Conservation (phyloP, 2,888 invertebrate genomes). For the Hirtodrosophila confusa region DNA sequence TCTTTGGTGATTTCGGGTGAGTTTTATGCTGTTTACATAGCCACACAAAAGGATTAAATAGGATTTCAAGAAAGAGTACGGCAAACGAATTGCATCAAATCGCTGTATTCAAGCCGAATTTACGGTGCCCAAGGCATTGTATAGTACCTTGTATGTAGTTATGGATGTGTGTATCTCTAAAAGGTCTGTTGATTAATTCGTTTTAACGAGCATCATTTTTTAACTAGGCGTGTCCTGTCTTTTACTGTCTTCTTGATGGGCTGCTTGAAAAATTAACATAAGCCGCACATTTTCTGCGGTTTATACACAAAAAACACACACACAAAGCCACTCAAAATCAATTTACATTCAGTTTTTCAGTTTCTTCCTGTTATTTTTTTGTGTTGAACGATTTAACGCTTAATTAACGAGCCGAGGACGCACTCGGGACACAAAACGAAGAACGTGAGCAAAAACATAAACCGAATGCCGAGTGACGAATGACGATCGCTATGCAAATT, state of each 20-base stretch:
- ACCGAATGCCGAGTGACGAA: constrained; percentile 5
- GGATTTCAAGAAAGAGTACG: constrained; percentile 58
- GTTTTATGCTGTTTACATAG: constrained; percentile 73
- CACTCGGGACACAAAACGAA: constrained; percentile 36
- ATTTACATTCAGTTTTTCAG: constrained; percentile 57
- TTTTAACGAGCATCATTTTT: constrained; percentile 63
- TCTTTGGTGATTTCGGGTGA: constrained; percentile 29
- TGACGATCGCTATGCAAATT: constrained; percentile 72
- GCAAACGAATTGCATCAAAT: constrained; percentile 45
- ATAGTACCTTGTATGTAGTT: background rate
- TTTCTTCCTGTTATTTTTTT: constrained; percentile 23
- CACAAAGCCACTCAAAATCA: constrained; percentile 66
- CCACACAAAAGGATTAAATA: constrained; percentile 77
- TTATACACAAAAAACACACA: constrained; percentile 25
- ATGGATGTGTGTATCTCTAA: constrained; percentile 1
- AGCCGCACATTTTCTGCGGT: constrained; percentile 71
- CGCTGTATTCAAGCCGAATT: constrained; percentile 10
- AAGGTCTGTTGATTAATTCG: constrained; percentile 68
- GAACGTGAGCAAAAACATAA: constrained; percentile 13
- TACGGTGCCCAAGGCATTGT: too few species aligned
- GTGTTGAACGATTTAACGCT: constrained; percentile 71
- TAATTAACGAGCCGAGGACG: constrained; percentile 61
- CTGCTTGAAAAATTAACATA: constrained; percentile 59
- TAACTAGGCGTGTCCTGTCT: constrained; percentile 54
- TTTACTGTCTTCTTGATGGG: constrained; percentile 9